Evolutionary conservation across 1,140 invertebrate species (phyloP).

Genomic region (Saccostrea echinata): DNA sequence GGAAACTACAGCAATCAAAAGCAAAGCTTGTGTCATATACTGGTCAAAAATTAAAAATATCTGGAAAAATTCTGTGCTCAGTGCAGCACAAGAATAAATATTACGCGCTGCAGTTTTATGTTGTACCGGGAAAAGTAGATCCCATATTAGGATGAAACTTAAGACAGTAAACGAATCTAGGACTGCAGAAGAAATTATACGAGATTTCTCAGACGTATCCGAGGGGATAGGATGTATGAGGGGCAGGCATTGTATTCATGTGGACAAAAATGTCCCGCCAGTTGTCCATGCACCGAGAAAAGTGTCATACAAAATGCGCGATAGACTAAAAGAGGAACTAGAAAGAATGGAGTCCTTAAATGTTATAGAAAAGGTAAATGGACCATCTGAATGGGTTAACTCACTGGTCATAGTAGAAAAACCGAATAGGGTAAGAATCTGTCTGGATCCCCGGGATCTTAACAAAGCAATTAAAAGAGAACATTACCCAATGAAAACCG

Average conservation of each 20-base stretch:
- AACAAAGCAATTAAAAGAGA: too few species aligned
- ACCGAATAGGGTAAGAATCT: background rate
- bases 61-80: background rate
- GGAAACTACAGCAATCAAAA: too few species aligned
- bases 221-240: too few species aligned
- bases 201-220: too few species aligned
- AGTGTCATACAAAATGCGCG: constrained; percentile 52
- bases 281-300: constrained; percentile 13
- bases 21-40: too few species aligned
- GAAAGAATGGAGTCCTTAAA: constrained; percentile 50
- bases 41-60: too few species aligned
- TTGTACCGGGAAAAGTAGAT: constrained; percentile 9
- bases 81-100: constrained; percentile 13
- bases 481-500: too few species aligned
- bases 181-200: constrained; percentile 8
- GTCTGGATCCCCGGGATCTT: background rate
- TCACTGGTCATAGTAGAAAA: constrained; percentile 49
- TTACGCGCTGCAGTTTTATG: constrained; percentile 6
- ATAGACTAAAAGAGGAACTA: constrained; percentile 61
- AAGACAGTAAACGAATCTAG: constrained; percentile 73
- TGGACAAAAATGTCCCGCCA: too few species aligned
- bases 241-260: too few species aligned
- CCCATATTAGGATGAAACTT: constrained; percentile 77
- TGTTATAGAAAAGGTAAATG: constrained; percentile 60
- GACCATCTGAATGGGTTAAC: constrained; percentile 65